Evolutionary conservation across 2,113 vertebrate species (phyloP).

Genomic region (Lipophrys pholis): DNA sequence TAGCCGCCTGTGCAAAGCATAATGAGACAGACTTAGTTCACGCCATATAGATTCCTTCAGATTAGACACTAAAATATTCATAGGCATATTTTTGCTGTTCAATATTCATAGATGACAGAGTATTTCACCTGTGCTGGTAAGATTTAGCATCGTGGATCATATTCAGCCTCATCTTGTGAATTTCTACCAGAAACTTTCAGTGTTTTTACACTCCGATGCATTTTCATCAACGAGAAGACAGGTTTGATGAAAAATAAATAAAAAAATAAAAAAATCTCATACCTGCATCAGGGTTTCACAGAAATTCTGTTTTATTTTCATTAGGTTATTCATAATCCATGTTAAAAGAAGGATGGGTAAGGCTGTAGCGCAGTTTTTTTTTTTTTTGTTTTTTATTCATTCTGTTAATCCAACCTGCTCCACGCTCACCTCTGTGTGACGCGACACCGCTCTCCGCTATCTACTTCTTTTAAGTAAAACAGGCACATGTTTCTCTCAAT

Average conservation of each 20-base stretch:
- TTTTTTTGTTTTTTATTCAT: neutral
- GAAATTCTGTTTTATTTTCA: slow-evolving; percentile 7
- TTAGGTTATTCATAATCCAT: slow-evolving; percentile 5
- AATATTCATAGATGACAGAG: neutral
- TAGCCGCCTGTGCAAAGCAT: neutral
- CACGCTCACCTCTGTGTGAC: slow-evolving; percentile 46
- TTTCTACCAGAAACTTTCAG: neutral
- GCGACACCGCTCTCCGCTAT: slow-evolving; percentile 62
- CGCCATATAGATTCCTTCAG: slow-evolving; percentile 10
- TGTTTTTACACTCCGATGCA: neutral
- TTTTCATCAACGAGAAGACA: neutral
- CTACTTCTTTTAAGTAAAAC: slow-evolving; percentile 79
- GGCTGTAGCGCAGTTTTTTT: neutral
- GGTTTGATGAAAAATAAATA: neutral
- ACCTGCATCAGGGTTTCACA: neutral
- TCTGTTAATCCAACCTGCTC: slow-evolving; percentile 47
- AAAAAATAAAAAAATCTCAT: neutral
- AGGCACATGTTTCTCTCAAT: slow-evolving; percentile 83
- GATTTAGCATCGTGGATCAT: neutral
- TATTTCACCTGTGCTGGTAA: neutral
- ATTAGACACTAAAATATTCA: slow-evolving; percentile 5
- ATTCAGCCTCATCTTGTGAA: neutral
- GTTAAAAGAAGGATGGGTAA: neutral
- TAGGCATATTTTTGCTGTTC: neutral
- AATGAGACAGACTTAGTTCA: neutral